A percentile compares a stretch with the other conserved stretches of the same genome.
Evolutionary conservation across 2,888 invertebrate genomes (phyloP).

Genomic region (Dasypogon diadema): DNA sequence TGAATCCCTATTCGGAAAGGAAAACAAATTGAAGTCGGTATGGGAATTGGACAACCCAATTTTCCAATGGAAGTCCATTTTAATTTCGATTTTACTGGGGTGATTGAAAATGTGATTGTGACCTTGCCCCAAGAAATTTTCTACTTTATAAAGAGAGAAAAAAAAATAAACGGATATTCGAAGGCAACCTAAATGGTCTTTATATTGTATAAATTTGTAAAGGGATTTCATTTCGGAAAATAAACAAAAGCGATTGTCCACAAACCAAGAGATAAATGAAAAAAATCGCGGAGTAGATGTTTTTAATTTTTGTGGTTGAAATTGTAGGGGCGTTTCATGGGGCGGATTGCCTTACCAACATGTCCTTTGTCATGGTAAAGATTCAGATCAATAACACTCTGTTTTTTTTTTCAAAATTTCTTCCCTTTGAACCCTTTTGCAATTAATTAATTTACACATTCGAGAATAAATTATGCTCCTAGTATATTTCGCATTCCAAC

Average conservation of each 20-base stretch:
- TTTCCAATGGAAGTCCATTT: constrained; percentile 5
- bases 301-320: no score
- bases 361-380: no score
- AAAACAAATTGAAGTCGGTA: constrained; percentile 17
- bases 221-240: background rate
- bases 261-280: no score
- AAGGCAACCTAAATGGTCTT: background rate
- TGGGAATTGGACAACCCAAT: background rate
- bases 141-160: background rate
- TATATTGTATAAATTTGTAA: background rate
- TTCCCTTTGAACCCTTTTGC: no score
- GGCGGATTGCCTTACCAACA: no score
- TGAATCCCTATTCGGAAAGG: constrained; percentile 10
- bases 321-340: no score
- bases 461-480: no score
- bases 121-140: background rate
- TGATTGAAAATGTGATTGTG: constrained; percentile 19
- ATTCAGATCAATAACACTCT: no score
- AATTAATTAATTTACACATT: no score
- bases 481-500: no score
- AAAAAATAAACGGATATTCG: background rate
- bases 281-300: background rate
- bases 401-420: no score
- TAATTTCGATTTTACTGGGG: constrained; percentile 16
- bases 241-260: background rate